phyloP scores from a whole-genome alignment of 1,140 invertebrate species.

The Bombus vancouverensis region DNA sequence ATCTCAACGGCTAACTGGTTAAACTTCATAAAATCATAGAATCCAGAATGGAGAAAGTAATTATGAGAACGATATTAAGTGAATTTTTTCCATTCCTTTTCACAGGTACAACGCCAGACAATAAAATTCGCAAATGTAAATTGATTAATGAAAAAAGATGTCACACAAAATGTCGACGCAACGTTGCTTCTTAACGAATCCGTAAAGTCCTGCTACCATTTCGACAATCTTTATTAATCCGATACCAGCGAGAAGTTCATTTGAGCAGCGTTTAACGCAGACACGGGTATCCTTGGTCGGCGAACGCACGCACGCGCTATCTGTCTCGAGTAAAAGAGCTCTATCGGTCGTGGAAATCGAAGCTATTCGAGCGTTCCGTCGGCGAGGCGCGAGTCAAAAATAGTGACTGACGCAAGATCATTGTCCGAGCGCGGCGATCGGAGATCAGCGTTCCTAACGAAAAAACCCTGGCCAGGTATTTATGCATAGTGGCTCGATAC shows the following conservation, averaged over 20 bases:
- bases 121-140: too few relatives aligned
- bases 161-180: too few relatives aligned
- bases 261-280: background rate
- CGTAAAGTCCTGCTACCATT: background rate
- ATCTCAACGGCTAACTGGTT: too few relatives aligned
- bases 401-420: conserved; percentile 52
- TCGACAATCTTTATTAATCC: background rate
- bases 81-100: too few relatives aligned
- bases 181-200: too few relatives aligned
- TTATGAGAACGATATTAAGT: too few relatives aligned
- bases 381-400: conserved; percentile 46
- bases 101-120: too few relatives aligned
- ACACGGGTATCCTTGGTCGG: conserved; percentile 32
- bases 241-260: background rate
- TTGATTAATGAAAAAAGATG: too few relatives aligned
- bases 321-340: conserved; percentile 17
- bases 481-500: conserved; percentile 52
- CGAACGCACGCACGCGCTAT: conserved; percentile 6
- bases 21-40: too few relatives aligned
- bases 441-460: conserved; percentile 19
- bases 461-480: conserved; percentile 41
- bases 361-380: conserved; percentile 46
- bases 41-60: too few relatives aligned
- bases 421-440: conserved; percentile 50
- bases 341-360: conserved; percentile 37